Evolutionary conservation across 2,888 invertebrate species (phyloP).

Genomic region (Copidosoma aretas): DNA sequence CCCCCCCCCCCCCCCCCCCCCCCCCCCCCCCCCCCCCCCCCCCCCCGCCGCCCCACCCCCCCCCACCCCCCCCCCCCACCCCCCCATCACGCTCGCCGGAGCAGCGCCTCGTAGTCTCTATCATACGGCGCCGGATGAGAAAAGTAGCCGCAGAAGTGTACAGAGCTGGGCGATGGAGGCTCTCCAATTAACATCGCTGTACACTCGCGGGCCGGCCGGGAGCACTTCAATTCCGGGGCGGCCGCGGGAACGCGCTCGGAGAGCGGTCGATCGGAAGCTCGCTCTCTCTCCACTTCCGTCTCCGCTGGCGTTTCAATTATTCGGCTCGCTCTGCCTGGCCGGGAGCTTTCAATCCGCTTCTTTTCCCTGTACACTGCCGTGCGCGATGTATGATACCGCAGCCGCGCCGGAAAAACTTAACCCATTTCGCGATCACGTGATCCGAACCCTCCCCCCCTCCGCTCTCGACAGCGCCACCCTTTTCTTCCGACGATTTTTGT

Average conservation of each 20-base stretch:
- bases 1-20: no score
- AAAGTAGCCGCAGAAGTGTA: no score
- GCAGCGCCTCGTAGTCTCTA: not conserved
- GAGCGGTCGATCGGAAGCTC: not conserved
- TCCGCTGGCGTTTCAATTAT: slow-evolving; percentile 27
- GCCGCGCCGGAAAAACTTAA: slow-evolving; percentile 19
- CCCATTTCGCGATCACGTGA: slow-evolving; percentile 21
- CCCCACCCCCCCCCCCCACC: no score
- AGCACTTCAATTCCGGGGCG: slow-evolving; percentile 24
- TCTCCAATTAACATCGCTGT: slow-evolving; percentile 29
- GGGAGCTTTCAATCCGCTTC: slow-evolving; percentile 1
- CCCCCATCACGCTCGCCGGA: not conserved
- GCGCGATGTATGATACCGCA: not conserved
- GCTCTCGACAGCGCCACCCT: not conserved
- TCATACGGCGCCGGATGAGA: not conserved
- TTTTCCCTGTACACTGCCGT: not conserved
- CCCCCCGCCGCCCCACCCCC: no score
- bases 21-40: no score
- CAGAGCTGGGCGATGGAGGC: not conserved
- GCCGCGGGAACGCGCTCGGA: not conserved
- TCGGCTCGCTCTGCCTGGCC: slow-evolving; percentile 1
- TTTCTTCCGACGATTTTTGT: slow-evolving; percentile 15
- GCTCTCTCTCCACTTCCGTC: not conserved
- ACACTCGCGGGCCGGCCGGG: slow-evolving; percentile 25
- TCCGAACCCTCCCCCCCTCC: not conserved